phyloP scores from a whole-genome alignment of 2,113 vertebrate species.

The Ornithorhynchus anatinus region DNA sequence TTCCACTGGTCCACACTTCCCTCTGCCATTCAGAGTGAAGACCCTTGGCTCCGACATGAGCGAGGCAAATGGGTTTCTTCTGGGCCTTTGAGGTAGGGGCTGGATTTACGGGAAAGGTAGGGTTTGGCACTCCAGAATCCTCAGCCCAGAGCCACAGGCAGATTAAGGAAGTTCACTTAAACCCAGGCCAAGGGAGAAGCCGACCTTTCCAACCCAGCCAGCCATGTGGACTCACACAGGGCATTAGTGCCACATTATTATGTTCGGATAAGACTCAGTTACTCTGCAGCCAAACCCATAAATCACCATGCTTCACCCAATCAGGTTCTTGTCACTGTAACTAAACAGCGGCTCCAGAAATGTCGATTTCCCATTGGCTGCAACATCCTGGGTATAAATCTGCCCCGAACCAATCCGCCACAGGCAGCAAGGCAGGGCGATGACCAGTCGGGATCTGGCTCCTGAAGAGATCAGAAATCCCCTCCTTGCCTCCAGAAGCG shows the following conservation, averaged over 20 bases:
- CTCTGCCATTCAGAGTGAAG: no score
- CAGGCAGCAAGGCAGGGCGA: constrained; percentile 74
- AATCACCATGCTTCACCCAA: constrained; percentile 82
- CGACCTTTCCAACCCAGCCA: not conserved
- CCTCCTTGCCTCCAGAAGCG: not conserved
- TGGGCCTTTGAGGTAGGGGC: no score
- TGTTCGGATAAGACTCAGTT: constrained; percentile 79
- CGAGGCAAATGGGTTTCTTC: no score
- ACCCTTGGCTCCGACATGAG: no score
- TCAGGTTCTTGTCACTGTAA: constrained; percentile 85
- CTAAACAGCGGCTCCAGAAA: constrained; percentile 75
- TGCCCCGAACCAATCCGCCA: constrained; percentile 76
- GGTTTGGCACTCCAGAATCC: not conserved
- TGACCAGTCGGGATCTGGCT: constrained; percentile 54
- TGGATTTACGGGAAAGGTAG: accelerated
- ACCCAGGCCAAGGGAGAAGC: constrained; percentile 7
- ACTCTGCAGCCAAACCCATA: constrained; percentile 80
- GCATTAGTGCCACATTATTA: constrained; percentile 81
- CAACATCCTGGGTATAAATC: constrained; percentile 86
- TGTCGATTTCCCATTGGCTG: constrained; percentile 75
- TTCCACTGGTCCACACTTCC: no score
- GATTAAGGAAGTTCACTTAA: constrained; percentile 1
- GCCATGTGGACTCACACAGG: constrained; percentile 29
- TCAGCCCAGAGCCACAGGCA: not conserved
- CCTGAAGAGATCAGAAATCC: not conserved